These are phyloP conservation scores for Choloepus didactylus DNA, from an alignment of 2,797 vertebrate genomes.

Conservation along the genomic window DNA sequence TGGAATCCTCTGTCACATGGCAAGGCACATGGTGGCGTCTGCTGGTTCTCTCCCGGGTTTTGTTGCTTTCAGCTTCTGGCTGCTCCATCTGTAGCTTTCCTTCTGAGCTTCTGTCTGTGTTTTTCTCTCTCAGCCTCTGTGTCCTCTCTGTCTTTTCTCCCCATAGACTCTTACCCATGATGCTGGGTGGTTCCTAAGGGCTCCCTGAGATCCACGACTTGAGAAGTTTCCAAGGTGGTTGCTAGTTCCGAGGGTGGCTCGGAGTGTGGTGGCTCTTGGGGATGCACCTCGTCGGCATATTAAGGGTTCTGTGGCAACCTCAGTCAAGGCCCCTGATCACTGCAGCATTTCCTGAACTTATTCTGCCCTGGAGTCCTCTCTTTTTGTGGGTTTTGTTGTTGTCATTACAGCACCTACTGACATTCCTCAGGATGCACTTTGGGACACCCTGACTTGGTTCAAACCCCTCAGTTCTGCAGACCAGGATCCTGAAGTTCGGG, in stretches of 20 bases:
- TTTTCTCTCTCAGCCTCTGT: no score
- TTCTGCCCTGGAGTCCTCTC: background rate
- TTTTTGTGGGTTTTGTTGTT: background rate
- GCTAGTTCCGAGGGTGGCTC: no score
- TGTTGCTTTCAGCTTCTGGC: no score
- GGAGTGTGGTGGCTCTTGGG: background rate
- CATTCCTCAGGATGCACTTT: background rate
- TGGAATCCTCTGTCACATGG: no score
- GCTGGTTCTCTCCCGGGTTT: no score
- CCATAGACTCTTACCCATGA: background rate
- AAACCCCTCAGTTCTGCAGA: background rate
- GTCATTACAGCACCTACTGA: background rate
- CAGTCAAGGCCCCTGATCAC: background rate
- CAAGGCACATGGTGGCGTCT: no score
- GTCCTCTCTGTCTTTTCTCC: no score
- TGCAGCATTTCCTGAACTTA: background rate
- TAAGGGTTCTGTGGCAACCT: background rate
- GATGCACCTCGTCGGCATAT: background rate
- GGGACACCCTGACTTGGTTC: background rate
- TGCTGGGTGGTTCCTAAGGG: background rate
- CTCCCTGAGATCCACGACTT: background rate
- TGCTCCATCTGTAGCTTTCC: no score
- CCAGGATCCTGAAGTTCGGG: background rate
- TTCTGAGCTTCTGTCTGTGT: no score
- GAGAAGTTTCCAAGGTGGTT: background rate